phyloP scores from a whole-genome alignment of 2,888 invertebrate genomes.

The Emmelina monodactyla region DNA sequence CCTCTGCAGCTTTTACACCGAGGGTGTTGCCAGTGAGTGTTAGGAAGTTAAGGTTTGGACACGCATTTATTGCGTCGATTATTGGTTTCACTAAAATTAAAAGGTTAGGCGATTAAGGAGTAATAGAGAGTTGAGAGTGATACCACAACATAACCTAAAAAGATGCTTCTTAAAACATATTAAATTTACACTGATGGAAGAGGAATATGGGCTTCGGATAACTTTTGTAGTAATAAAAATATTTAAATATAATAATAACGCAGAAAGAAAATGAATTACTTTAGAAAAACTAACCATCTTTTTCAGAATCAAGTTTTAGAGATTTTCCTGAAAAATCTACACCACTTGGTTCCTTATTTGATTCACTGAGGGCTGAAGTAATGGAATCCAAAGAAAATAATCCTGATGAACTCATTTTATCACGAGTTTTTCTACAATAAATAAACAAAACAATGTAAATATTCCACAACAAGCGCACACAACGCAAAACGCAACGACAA shows the following conservation, averaged over 20 bases:
- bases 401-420: neutral
- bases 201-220: neutral
- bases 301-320: slow-evolving; percentile 77
- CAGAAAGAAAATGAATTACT: too few relatives aligned
- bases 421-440: neutral
- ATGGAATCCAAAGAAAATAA: slow-evolving; percentile 65
- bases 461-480: neutral
- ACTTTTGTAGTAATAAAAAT: neutral
- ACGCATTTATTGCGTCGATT: slow-evolving; percentile 76
- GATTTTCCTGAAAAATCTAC: slow-evolving; percentile 84
- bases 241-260: too few relatives aligned
- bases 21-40: slow-evolving; percentile 93
- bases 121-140: neutral
- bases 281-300: slow-evolving; percentile 73
- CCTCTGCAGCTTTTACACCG: slow-evolving; percentile 88
- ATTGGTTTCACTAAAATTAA: slow-evolving; percentile 72
- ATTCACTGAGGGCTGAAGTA: slow-evolving; percentile 45
- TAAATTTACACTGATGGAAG: too few relatives aligned
- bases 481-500: neutral
- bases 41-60: slow-evolving; percentile 72
- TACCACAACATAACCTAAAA: neutral
- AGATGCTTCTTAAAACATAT: too few relatives aligned
- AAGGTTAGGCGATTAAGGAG: neutral
- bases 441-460: neutral
- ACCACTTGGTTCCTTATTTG: slow-evolving; percentile 59